Evolutionary conservation across 2,888 invertebrate species (phyloP).

Genomic region (Clanis bilineata): DNA sequence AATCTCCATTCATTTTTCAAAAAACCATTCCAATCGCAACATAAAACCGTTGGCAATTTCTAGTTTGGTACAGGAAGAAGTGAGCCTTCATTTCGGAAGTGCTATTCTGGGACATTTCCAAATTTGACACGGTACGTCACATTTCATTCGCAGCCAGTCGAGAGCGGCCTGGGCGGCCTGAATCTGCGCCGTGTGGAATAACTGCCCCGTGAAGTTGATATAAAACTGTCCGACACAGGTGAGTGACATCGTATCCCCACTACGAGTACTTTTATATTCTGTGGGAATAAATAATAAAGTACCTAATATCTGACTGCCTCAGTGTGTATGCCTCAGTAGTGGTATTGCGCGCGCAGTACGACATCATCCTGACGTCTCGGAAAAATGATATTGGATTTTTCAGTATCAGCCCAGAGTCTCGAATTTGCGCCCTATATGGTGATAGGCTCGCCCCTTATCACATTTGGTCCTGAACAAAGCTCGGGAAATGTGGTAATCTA

Average conservation of each 20-base stretch:
- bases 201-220: slow-evolving; percentile 72
- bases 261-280: slow-evolving; percentile 28
- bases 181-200: slow-evolving; percentile 63
- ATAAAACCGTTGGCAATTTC: slow-evolving; percentile 1
- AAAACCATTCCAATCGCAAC: neutral
- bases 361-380: too few relatives aligned
- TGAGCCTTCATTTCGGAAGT: slow-evolving; percentile 5
- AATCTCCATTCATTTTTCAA: neutral
- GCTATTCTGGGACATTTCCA: slow-evolving; percentile 3
- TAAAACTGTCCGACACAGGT: slow-evolving; percentile 50
- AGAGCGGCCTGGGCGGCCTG: slow-evolving; percentile 62
- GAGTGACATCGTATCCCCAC: slow-evolving; percentile 40
- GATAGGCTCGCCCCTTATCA: too few relatives aligned
- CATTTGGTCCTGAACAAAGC: too few relatives aligned
- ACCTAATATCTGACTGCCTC: too few relatives aligned
- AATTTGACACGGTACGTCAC: slow-evolving; percentile 33
- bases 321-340: too few relatives aligned
- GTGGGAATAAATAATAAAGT: neutral
- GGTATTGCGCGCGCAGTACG: too few relatives aligned
- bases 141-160: slow-evolving; percentile 62
- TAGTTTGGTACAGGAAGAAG: slow-evolving; percentile 7
- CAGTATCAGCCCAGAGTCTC: too few relatives aligned
- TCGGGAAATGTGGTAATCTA: too few relatives aligned
- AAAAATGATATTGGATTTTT: too few relatives aligned
- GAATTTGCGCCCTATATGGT: too few relatives aligned